Conservation (phyloP, 2,113 vertebrate genomes). For the Spizaetus ornatus region DNA sequence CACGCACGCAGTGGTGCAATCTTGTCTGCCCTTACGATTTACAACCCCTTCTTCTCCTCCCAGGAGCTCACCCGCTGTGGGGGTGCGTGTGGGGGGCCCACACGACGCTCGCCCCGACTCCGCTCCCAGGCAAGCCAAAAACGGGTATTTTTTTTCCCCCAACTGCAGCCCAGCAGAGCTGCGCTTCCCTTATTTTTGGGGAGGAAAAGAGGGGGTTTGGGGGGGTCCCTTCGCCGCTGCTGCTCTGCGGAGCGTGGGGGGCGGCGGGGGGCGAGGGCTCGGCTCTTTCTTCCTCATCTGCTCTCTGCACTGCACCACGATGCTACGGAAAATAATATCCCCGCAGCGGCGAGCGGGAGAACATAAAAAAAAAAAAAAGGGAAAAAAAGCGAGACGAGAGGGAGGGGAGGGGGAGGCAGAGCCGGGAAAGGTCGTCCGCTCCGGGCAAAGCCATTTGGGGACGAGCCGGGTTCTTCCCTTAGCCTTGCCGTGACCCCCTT, state of each 20-base stretch:
- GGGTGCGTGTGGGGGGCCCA: background rate
- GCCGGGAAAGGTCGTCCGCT: background rate
- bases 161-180: background rate
- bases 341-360: background rate
- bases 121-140: no score
- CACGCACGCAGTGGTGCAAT: background rate
- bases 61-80: background rate
- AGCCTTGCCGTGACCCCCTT: background rate
- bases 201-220: background rate
- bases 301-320: background rate
- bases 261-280: background rate
- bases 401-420: background rate
- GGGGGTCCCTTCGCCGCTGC: rapidly evolving
- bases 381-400: background rate
- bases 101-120: background rate
- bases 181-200: background rate
- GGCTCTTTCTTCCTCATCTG: background rate
- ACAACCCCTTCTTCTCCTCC: background rate
- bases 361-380: background rate
- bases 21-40: background rate
- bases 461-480: background rate
- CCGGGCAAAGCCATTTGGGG: background rate
- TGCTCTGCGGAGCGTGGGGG: background rate
- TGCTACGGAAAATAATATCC: background rate
- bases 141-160: rapidly evolving